Evolutionary conservation across 1,140 invertebrate genomes (phyloP).

Genomic region (Trinorchestia longiramus): DNA sequence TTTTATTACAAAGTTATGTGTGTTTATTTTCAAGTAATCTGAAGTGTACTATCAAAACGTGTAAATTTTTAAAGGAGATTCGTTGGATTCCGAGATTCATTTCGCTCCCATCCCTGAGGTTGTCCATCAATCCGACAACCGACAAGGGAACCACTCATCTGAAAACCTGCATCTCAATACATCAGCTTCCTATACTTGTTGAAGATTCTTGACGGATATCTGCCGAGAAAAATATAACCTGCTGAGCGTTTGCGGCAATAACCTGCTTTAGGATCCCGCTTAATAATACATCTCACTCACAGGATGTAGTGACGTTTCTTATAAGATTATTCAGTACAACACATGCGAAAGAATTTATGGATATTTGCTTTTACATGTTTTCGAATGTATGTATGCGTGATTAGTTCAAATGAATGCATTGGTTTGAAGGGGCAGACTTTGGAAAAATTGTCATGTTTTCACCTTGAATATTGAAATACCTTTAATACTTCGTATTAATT

Average conservation of each 20-base stretch:
- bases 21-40: neutral
- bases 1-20: neutral
- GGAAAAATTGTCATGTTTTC: neutral
- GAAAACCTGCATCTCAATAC: neutral
- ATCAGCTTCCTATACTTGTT: neutral
- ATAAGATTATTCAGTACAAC: neutral
- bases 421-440: neutral
- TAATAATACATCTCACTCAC: neutral
- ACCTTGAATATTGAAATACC: neutral
- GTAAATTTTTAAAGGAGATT: neutral
- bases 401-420: neutral
- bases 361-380: neutral
- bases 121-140: neutral
- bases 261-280: neutral
- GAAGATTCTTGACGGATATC: neutral
- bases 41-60: neutral
- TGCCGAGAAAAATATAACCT: neutral
- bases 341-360: neutral
- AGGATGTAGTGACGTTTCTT: neutral
- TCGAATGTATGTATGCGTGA: neutral
- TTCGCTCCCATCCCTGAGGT: neutral
- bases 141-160: neutral
- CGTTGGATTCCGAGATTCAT: neutral
- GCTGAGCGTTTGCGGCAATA: neutral
- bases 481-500: neutral